Percentiles rank a stretch among this genome's conserved stretches.
Evolutionary conservation across 1,140 invertebrate genomes (phyloP).

Genomic region (Caerostris darwini): DNA sequence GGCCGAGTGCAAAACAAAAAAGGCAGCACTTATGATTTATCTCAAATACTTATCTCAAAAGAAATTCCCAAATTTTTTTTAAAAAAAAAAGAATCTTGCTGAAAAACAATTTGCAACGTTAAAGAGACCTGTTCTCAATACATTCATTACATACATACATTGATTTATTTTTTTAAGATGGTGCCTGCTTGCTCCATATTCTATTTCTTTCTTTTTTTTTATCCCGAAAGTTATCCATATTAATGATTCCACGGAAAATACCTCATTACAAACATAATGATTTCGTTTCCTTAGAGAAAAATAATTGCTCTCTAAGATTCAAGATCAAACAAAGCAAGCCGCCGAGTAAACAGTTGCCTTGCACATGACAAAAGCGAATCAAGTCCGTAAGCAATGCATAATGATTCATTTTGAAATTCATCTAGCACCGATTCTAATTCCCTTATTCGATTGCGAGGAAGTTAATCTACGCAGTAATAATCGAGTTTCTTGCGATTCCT

Average conservation of each 20-base stretch:
- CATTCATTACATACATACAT: constrained; percentile 23
- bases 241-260: constrained; percentile 72
- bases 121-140: background rate
- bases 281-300: constrained; percentile 69
- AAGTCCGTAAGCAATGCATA: constrained; percentile 66
- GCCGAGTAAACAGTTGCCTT: constrained; percentile 62
- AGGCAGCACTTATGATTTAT: background rate
- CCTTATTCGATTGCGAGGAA: constrained; percentile 69
- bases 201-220: background rate
- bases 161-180: background rate
- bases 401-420: constrained; percentile 74
- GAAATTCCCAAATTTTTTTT: background rate
- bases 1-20: too few relatives aligned
- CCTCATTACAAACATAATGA: constrained; percentile 65
- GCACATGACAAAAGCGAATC: constrained; percentile 56
- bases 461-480: constrained; percentile 46
- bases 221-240: constrained; percentile 67
- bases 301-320: constrained; percentile 73
- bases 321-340: constrained; percentile 66
- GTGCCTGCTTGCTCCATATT: background rate
- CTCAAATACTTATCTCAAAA: background rate
- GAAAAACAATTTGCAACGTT: constrained; percentile 11
- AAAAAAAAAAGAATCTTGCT: background rate
- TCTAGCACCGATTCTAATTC: constrained; percentile 62
- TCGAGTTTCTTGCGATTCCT: constrained; percentile 6